Percentiles rank a stretch among this genome's conserved stretches.
Evolutionary conservation across 1,140 invertebrate species (phyloP).

Genomic region (Drosophila ohnishii): DNA sequence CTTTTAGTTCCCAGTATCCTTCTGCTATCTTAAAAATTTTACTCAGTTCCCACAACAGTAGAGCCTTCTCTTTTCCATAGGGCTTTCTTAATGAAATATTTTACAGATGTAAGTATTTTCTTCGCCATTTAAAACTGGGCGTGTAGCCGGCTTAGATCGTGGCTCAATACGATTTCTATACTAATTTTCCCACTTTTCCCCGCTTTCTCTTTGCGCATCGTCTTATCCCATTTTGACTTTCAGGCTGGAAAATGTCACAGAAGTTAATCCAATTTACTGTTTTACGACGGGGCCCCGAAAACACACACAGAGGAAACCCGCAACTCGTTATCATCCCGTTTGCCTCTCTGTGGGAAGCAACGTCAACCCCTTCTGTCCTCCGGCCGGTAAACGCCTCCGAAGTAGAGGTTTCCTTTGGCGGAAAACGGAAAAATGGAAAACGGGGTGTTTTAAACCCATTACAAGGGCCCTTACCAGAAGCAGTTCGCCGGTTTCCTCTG

Average conservation of each 20-base stretch:
- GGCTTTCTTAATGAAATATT: slow-evolving; percentile 42
- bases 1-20: neutral
- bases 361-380: slow-evolving; percentile 57
- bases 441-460: slow-evolving; percentile 79
- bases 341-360: slow-evolving; percentile 27
- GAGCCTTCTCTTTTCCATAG: neutral
- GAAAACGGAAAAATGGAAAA: slow-evolving; percentile 29
- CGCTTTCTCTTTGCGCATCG: slow-evolving; percentile 31
- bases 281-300: slow-evolving; percentile 51
- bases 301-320: slow-evolving; percentile 51
- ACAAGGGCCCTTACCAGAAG: slow-evolving; percentile 52
- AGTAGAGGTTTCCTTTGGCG: slow-evolving; percentile 8
- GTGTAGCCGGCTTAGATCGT: slow-evolving; percentile 33
- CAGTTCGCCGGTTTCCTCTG: slow-evolving; percentile 28
- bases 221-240: slow-evolving; percentile 49
- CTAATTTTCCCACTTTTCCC: slow-evolving; percentile 53
- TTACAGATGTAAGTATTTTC: slow-evolving; percentile 35
- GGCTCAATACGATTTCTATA: slow-evolving; percentile 53
- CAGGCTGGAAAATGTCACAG: slow-evolving; percentile 58
- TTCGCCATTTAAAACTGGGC: slow-evolving; percentile 26
- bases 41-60: slow-evolving; percentile 22
- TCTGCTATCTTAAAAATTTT: neutral
- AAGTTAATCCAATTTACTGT: slow-evolving; percentile 80
- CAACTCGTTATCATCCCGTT: slow-evolving; percentile 72
- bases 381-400: slow-evolving; percentile 47